Evolutionary conservation across 2,113 vertebrate genomes (phyloP), one percentile per base, ranked within the genome.

Genomic region (Myotis lucifugus): DNA sequence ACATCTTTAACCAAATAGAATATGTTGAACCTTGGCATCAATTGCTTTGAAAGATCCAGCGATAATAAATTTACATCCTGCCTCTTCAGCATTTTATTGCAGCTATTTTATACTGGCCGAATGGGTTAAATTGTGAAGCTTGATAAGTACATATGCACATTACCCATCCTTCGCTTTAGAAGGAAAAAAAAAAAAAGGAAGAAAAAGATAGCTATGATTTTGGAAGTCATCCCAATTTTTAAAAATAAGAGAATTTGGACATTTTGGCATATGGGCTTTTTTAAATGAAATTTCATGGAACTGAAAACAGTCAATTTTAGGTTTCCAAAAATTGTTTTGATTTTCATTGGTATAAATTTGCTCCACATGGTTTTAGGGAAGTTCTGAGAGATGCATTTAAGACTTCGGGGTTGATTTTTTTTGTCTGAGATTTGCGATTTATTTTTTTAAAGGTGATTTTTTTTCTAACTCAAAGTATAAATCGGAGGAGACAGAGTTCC

Each of bases 281-380:
- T 97, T 97, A 97, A 97, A 97, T 97, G 97, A 97, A 97, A 97
- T 97, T 97, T 97, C 96, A 97, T 97, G 96, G 96, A 97, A 97
- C 97, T 97, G 97, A 97, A 97, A 97, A 97, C 97, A 97, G 97
- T 97, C 97, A 97, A 97, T 97, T 97, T 97, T 97, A 97, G 97
- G 97, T 97, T 97, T 97, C 97, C 97, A 97, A 97, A 97, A 97
- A 97, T 97, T 97, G 97, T 97, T 97, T 97, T 97, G 97, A 97
- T 97, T 97, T 97, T 97, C 97, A 81, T 97, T 97, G 97, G 97
- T 97, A 97, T 97, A 97, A 97, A 97, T 97, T 97, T 97, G 96
- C 96, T 96, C 96, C 97, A 97, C 97, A 97, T 97, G 97, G 97
- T 97, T 97, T 97, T 97, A 95, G 97, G 97, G 96, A 97, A 97